A percentile compares a stretch with the other conserved stretches of the same genome.
Evolutionary conservation across 2,888 invertebrate species (phyloP).

Genomic region (Fragum fragum): DNA sequence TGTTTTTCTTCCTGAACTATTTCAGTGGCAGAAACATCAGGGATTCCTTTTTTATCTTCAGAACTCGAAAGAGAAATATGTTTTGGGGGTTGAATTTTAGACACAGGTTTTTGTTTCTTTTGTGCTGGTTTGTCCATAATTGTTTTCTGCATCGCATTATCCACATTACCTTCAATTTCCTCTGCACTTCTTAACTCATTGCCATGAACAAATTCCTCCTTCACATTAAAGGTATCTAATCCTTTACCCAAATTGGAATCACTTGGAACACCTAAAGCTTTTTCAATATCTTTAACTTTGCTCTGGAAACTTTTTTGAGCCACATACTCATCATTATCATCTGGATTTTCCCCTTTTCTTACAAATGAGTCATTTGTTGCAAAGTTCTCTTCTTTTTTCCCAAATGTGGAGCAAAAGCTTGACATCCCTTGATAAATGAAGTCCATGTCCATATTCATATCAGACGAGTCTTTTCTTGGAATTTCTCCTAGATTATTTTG

Average conservation of each 20-base stretch:
- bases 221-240: not conserved
- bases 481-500: conserved; percentile 50
- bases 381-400: conserved; percentile 18
- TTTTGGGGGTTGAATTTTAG: conserved; percentile 47
- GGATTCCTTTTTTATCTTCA: not conserved
- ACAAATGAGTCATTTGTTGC: not conserved
- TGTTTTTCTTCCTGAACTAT: not conserved
- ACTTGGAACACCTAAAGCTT: not conserved
- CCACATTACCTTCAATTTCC: not conserved
- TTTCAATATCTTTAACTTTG: not conserved
- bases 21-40: not conserved
- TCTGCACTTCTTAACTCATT: not conserved
- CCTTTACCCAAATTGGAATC: not conserved
- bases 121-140: conserved; percentile 16
- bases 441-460: conserved; percentile 27
- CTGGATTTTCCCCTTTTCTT: not conserved
- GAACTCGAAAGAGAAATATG: conserved; percentile 18
- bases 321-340: not conserved
- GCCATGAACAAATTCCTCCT: not conserved
- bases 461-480: conserved; percentile 52
- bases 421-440: conserved; percentile 50
- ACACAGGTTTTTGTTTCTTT: conserved; percentile 36
- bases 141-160: not conserved
- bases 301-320: not conserved
- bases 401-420: conserved; percentile 62